Evolutionary conservation across 2,888 invertebrate species (phyloP).

Genomic region (Abscondita cerata): DNA sequence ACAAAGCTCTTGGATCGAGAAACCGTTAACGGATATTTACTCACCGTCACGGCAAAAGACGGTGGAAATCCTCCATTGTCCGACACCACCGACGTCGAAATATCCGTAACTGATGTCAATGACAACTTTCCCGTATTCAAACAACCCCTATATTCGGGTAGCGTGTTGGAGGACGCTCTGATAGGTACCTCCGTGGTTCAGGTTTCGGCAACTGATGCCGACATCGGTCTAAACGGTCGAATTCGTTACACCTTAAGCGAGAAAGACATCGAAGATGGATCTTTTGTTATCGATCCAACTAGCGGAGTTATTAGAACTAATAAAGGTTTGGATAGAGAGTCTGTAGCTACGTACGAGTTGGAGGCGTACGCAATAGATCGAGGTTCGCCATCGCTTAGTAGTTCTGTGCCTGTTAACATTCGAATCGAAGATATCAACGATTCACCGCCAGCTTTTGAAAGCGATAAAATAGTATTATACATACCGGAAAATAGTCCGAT

Average conservation of each 20-base stretch:
- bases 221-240: slow-evolving; percentile 86
- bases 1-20: slow-evolving; percentile 88
- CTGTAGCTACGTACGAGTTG: slow-evolving; percentile 82
- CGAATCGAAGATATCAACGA: slow-evolving; percentile 90
- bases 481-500: slow-evolving; percentile 96
- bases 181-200: slow-evolving; percentile 82
- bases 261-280: slow-evolving; percentile 81
- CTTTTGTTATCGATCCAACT: slow-evolving; percentile 91
- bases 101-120: slow-evolving; percentile 94
- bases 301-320: slow-evolving; percentile 92
- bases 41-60: slow-evolving; percentile 92
- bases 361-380: slow-evolving; percentile 89
- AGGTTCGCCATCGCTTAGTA: slow-evolving; percentile 66
- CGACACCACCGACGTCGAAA: slow-evolving; percentile 95
- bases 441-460: slow-evolving; percentile 88
- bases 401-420: slow-evolving; percentile 74
- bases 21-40: slow-evolving; percentile 76
- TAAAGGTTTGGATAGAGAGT: slow-evolving; percentile 90
- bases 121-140: slow-evolving; percentile 92
- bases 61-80: slow-evolving; percentile 90
- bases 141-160: slow-evolving; percentile 80
- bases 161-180: slow-evolving; percentile 86
- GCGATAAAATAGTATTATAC: slow-evolving; percentile 86
- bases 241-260: slow-evolving; percentile 80
- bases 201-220: slow-evolving; percentile 83